Percentiles rank a stretch among this genome's conserved stretches.
Conservation (phyloP, 1,140 invertebrate genomes). For the Leptinotarsa lineolata region DNA sequence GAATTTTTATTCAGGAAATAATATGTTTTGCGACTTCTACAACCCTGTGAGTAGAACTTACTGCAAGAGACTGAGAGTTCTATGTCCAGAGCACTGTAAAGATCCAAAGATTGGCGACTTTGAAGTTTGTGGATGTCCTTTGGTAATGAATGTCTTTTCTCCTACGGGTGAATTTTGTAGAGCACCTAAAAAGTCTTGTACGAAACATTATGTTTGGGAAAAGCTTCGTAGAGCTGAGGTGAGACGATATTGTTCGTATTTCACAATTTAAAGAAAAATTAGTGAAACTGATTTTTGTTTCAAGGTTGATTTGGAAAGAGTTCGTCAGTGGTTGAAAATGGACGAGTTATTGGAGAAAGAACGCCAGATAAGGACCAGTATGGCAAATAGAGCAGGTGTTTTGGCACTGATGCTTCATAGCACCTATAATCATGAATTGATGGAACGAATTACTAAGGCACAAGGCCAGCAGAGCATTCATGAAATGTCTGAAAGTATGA, state of each 20-base stretch:
- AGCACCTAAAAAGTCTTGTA: conserved; percentile 87
- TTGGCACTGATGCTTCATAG: conserved; percentile 92
- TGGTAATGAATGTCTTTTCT: conserved; percentile 82
- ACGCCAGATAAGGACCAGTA: conserved; percentile 80
- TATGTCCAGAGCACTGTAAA: conserved; percentile 98
- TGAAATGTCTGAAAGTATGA: conserved; percentile 10
- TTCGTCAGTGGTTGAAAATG: conserved; percentile 87
- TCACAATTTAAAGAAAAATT: too few relatives aligned
- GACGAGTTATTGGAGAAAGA: conserved; percentile 97
- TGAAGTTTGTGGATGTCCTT: conserved; percentile 90
- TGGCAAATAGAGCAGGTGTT: conserved; percentile 88
- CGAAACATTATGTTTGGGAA: conserved; percentile 94
- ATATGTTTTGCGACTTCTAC: conserved; percentile 98
- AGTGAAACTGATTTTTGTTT: conserved; percentile 21
- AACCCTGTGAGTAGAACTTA: conserved; percentile 90
- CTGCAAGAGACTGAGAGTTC: conserved; percentile 91
- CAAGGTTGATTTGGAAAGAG: conserved; percentile 73
- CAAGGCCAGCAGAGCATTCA: conserved; percentile 50
- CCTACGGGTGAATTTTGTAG: conserved; percentile 82
- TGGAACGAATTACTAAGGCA: conserved; percentile 67
- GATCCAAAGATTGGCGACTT: conserved; percentile 86
- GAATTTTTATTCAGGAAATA: conserved; percentile 53
- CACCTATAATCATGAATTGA: conserved; percentile 90
- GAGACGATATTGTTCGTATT: conserved; percentile 24
- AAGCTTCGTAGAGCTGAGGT: conserved; percentile 88